Evolutionary conservation across 2,888 invertebrate genomes (phyloP).

Genomic region (Mantis religiosa): DNA sequence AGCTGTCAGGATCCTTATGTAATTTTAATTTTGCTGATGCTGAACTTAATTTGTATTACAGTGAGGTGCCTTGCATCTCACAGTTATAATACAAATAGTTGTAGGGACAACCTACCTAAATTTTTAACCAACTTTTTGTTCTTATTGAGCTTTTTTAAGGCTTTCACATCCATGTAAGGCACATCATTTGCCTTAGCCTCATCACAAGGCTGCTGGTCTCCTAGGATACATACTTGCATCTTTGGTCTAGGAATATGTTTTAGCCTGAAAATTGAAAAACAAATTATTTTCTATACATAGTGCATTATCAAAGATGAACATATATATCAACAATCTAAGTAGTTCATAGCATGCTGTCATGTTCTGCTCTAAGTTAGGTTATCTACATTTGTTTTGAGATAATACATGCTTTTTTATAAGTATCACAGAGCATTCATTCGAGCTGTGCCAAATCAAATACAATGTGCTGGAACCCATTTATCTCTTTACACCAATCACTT

Average conservation of each 20-base stretch:
- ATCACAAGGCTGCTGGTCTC: constrained; percentile 99
- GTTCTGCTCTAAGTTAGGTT: constrained; percentile 37
- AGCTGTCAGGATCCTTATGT: too few species aligned
- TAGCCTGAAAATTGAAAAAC: constrained; percentile 59
- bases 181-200: constrained; percentile 89
- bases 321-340: too few species aligned
- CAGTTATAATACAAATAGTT: too few species aligned
- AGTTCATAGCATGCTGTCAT: background rate
- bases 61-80: too few species aligned
- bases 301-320: constrained; percentile 20
- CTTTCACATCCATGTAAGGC: constrained; percentile 97
- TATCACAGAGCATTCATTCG: constrained; percentile 40
- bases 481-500: too few species aligned
- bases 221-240: constrained; percentile 97
- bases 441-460: background rate
- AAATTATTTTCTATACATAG: background rate
- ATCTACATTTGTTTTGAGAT: constrained; percentile 45
- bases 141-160: constrained; percentile 97
- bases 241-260: constrained; percentile 97
- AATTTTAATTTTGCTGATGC: too few species aligned
- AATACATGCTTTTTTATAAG: constrained; percentile 50
- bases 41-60: too few species aligned
- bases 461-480: too few species aligned
- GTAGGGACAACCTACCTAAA: constrained; percentile 63
- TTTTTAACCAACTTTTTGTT: constrained; percentile 99